These are phyloP conservation scores for Otus sunia DNA, from an alignment of 2,113 vertebrate species.

Conservation along the genomic window DNA sequence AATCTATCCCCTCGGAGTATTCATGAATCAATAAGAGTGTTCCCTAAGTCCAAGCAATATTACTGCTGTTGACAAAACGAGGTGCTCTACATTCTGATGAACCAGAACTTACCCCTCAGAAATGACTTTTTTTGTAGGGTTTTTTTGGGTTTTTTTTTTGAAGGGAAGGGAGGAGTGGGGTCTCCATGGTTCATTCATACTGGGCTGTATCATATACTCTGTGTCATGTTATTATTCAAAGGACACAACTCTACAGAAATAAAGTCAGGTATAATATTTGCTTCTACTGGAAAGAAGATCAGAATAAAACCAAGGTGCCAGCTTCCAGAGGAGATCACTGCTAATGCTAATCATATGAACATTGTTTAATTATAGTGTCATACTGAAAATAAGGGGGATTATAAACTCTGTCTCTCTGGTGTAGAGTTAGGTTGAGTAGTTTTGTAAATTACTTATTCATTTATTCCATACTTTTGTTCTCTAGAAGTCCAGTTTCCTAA, in stretches of 20 bases:
- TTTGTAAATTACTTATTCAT: slow-evolving; percentile 69
- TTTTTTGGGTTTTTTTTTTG: not conserved
- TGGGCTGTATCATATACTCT: not conserved
- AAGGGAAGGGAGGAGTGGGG: not conserved
- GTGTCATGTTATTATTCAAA: not conserved
- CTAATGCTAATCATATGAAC: slow-evolving; percentile 59
- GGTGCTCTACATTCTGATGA: slow-evolving; percentile 40
- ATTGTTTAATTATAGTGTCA: slow-evolving; percentile 64
- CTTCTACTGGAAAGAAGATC: slow-evolving; percentile 8
- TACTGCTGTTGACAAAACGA: slow-evolving; percentile 52
- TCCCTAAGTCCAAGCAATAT: slow-evolving; percentile 51
- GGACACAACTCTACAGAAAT: not conserved
- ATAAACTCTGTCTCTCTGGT: slow-evolving; percentile 50
- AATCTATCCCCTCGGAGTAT: slow-evolving; percentile 66
- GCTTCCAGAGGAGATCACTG: slow-evolving; percentile 32
- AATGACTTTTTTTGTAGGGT: not conserved
- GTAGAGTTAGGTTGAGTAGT: slow-evolving; percentile 42
- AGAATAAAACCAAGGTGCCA: slow-evolving; percentile 30
- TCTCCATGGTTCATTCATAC: not conserved
- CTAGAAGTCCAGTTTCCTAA: slow-evolving; percentile 58
- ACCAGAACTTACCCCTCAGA: not conserved
- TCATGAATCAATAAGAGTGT: slow-evolving; percentile 71
- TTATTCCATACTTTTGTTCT: slow-evolving; percentile 59
- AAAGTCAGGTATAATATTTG: not conserved
- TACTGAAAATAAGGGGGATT: slow-evolving; percentile 56